phyloP scores from a whole-genome alignment of 2,888 invertebrate species.

The Alloscopus bannaensis region DNA sequence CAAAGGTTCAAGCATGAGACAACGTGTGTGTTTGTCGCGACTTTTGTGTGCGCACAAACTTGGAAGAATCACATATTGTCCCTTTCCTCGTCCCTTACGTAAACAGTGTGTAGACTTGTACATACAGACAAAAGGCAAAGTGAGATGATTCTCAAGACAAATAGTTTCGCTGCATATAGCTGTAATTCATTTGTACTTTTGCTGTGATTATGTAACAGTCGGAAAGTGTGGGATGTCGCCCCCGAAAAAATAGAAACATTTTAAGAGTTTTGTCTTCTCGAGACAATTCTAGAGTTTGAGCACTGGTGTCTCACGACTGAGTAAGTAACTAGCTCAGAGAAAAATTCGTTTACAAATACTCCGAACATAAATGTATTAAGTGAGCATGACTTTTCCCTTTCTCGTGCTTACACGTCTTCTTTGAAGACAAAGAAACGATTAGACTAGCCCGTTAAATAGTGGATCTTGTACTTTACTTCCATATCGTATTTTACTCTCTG shows the following conservation, averaged over 20 bases:
- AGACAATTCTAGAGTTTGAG: not conserved
- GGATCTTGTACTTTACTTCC: conserved; percentile 5
- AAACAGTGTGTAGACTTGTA: too few relatives aligned
- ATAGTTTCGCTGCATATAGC: not conserved
- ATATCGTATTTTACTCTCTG: conserved; percentile 1
- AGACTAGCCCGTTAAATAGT: conserved; percentile 9
- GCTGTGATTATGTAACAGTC: conserved; percentile 20
- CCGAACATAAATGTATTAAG: conserved; percentile 3
- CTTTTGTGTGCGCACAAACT: not conserved
- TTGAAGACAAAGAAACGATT: not conserved
- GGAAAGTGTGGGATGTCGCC: conserved; percentile 26
- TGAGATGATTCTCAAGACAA: not conserved
- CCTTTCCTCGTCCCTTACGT: not conserved
- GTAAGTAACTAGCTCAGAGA: conserved; percentile 27
- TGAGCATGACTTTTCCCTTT: not conserved
- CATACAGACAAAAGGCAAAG: too few relatives aligned
- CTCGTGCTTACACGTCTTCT: not conserved
- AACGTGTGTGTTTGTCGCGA: conserved; percentile 13
- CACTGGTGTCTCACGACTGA: conserved; percentile 11
- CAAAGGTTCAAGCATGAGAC: not conserved
- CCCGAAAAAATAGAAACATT: conserved; percentile 19
- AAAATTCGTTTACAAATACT: conserved; percentile 14
- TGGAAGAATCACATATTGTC: not conserved
- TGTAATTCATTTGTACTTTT: conserved; percentile 25
- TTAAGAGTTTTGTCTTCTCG: too few relatives aligned